A percentile compares a stretch with the other conserved stretches of the same genome.
phyloP scores from a whole-genome alignment of 2,888 invertebrate species.

The Cantharis rustica region DNA sequence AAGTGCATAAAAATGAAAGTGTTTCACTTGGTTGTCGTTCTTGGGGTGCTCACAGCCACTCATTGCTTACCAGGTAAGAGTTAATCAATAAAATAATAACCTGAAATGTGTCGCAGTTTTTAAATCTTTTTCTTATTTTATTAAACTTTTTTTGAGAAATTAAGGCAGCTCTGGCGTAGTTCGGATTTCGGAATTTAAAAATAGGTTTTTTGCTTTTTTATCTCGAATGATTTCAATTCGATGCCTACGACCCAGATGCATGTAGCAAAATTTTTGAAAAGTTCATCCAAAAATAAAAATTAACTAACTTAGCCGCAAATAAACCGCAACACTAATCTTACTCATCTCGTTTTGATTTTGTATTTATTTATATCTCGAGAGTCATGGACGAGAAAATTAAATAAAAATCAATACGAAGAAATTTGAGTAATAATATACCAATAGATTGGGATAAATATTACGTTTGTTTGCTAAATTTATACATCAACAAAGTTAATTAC shows the following conservation, averaged over 20 bases:
- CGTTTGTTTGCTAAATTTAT: background rate
- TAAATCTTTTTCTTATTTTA: background rate
- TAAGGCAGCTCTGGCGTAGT: too few species aligned
- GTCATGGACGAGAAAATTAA: background rate
- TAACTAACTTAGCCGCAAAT: background rate
- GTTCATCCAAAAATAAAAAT: background rate
- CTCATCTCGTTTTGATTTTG: background rate
- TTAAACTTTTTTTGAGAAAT: too few species aligned
- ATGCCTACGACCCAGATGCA: too few species aligned
- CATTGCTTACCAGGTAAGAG: slow-evolving; percentile 15
- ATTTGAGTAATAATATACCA: background rate
- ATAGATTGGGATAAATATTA: background rate
- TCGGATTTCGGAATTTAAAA: too few species aligned
- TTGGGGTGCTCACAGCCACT: slow-evolving; percentile 7
- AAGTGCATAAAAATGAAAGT: slow-evolving; percentile 18
- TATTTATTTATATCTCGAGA: background rate
- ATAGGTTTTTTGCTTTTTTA: too few species aligned
- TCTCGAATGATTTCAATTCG: too few species aligned
- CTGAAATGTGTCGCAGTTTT: background rate
- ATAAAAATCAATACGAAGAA: background rate
- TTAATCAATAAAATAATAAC: slow-evolving; percentile 11
- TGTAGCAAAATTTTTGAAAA: background rate
- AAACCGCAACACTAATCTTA: background rate
- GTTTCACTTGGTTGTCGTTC: slow-evolving; percentile 13
- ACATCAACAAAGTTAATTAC: background rate